These are phyloP conservation scores for Triplophysa rosa DNA, from an alignment of 2,113 vertebrate genomes.

Conservation along the genomic window DNA sequence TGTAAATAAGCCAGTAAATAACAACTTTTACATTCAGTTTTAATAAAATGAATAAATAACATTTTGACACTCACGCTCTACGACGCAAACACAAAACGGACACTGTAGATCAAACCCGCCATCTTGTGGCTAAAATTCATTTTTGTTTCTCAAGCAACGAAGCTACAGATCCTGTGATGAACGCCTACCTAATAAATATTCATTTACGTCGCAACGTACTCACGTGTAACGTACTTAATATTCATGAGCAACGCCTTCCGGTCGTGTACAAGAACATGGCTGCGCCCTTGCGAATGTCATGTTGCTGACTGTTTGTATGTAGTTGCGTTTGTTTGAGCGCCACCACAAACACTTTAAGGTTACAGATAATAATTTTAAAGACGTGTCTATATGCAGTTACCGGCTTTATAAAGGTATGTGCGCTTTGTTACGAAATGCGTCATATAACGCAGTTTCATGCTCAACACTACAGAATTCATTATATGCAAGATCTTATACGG, in stretches of 20 bases:
- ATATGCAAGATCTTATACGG: not conserved
- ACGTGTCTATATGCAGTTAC: not conserved
- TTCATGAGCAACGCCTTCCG: constrained; percentile 55
- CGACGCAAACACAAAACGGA: not conserved
- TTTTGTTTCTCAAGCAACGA: too few relatives aligned
- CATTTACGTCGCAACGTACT: not conserved
- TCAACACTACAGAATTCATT: too few relatives aligned
- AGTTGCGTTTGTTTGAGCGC: not conserved
- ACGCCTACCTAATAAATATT: not conserved
- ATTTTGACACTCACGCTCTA: too few relatives aligned
- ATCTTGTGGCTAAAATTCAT: not conserved
- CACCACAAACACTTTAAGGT: not conserved
- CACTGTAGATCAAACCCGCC: not conserved
- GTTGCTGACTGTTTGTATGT: constrained; percentile 20
- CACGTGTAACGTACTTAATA: constrained; percentile 5
- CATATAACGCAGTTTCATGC: too few relatives aligned
- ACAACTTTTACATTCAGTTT: too few relatives aligned
- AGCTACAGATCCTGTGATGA: too few relatives aligned
- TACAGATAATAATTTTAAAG: not conserved
- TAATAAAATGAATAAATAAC: too few relatives aligned
- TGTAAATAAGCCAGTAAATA: too few relatives aligned
- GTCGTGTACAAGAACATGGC: constrained; percentile 63
- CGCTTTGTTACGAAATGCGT: not conserved
- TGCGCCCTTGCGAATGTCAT: constrained; percentile 69
- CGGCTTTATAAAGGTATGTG: constrained; percentile 10